Evolutionary conservation across 2,113 vertebrate genomes (phyloP).

Genomic region (Tetrao urogallus): DNA sequence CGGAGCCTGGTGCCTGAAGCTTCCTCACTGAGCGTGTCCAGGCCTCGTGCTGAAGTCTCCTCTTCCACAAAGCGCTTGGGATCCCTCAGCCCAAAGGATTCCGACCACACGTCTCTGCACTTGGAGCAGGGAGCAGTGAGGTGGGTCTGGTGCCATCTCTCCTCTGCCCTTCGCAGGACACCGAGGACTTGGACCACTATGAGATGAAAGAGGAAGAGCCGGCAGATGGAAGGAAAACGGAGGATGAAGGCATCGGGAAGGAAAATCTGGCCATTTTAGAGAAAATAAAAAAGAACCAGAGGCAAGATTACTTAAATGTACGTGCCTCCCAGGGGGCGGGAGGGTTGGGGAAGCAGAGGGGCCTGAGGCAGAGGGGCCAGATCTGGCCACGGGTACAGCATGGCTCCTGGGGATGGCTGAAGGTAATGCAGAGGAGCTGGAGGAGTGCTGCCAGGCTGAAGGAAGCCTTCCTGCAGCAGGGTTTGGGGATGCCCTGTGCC

Average conservation of each 20-base stretch:
- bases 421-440: background rate
- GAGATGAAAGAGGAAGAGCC: constrained; percentile 86
- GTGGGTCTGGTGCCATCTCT: background rate
- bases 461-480: background rate
- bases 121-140: background rate
- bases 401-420: background rate
- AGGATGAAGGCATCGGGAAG: constrained; percentile 84
- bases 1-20: background rate
- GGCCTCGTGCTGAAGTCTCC: background rate
- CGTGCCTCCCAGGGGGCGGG: constrained; percentile 68
- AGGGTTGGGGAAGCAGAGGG: constrained; percentile 4
- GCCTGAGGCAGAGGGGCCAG: background rate
- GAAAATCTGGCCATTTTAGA: constrained; percentile 85
- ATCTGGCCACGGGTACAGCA: background rate
- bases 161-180: constrained; percentile 67
- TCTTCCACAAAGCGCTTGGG: fast-evolving
- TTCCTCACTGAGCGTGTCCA: fast-evolving
- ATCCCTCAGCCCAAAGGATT: background rate
- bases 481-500: background rate
- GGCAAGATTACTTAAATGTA: constrained; percentile 89
- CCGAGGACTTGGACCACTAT: constrained; percentile 83
- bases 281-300: constrained; percentile 88
- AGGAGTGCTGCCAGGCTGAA: background rate
- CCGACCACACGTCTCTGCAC: background rate
- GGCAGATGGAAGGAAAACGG: constrained; percentile 78